These are phyloP conservation scores for Natator depressus DNA, from an alignment of 2,113 vertebrate species.

Conservation along the genomic window DNA sequence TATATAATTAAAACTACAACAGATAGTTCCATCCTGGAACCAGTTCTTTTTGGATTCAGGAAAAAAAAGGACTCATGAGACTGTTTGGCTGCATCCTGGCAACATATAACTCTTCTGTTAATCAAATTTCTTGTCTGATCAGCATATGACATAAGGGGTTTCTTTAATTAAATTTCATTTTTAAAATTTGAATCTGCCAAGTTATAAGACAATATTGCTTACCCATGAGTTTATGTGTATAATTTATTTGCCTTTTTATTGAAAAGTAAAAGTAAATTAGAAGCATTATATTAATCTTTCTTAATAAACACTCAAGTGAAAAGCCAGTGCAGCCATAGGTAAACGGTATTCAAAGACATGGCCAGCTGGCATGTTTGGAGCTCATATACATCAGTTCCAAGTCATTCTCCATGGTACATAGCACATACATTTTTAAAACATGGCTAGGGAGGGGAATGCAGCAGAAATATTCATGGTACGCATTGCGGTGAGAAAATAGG, in stretches of 20 bases:
- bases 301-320: neutral
- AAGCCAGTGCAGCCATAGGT: neutral
- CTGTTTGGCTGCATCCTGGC: neutral
- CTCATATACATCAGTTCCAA: neutral
- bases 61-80: neutral
- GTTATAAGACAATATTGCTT: neutral
- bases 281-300: neutral
- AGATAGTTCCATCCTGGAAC: neutral
- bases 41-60: slow-evolving; percentile 5
- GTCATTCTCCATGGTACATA: neutral
- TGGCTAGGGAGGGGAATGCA: neutral
- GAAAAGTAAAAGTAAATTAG: slow-evolving; percentile 13
- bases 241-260: slow-evolving; percentile 1
- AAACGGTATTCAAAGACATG: neutral
- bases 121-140: slow-evolving; percentile 24
- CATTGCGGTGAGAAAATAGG: neutral
- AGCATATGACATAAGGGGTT: neutral
- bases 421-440: neutral
- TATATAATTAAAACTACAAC: slow-evolving; percentile 7
- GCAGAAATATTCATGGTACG: neutral
- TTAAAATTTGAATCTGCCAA: neutral
- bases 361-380: slow-evolving; percentile 1
- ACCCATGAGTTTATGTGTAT: neutral
- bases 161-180: neutral
- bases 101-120: slow-evolving; percentile 9